Base-by-base conservation (phyloP, 2,797 vertebrate genomes). In the Steatocranus sp. region DNA sequence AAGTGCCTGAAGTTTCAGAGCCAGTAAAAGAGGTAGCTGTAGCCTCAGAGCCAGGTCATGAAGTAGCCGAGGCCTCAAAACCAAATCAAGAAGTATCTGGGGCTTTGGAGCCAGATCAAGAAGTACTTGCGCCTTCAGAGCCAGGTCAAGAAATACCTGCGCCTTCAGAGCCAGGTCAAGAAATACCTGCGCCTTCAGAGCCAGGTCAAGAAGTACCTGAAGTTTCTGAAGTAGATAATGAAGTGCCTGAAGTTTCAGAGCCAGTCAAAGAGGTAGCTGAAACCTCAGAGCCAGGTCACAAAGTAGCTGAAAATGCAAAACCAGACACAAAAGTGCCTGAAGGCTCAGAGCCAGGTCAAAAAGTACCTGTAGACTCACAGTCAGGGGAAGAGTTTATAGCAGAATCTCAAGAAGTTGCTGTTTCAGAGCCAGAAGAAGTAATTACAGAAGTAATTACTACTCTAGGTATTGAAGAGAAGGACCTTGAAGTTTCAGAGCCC, bases 111-210 rank as follows among this genome's bases (percentile, higher is more conserved):
- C 5, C 32, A n/a, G 18, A 1, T 58, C 27, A 32, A 12, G 18
- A 49, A 49, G 0, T 49, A 49, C 8, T 0, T 49, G 48, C 3
- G 0, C 18, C 2, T 25, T 53, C 11, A 0, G 15, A 46, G 14
- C 43, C 6, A 48, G 48, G 1, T 5, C 17, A 18, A 5, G 10
- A 50, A 50, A 0, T 20, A 11, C 9, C 5, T 20, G 49, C 5
- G 0, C 36, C 0, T 38, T 49, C 48, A 0, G 3, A 50, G 17
- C 18, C 8, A 49, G 48, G 8, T 9, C 17, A 18, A 3, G 8
- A 18, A 48, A 1, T 48, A 18, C 6, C n/a, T 51, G 49, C 11
- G 0, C n/a, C 0, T 23, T 6, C 20, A 0, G 6, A 51, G 11
- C 50, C 11, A 51, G 50, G 3, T 11, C 30, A 5, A 11, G 34